Base-by-base conservation (phyloP, 2,113 vertebrate genomes). In the Alligator sinensis region DNA sequence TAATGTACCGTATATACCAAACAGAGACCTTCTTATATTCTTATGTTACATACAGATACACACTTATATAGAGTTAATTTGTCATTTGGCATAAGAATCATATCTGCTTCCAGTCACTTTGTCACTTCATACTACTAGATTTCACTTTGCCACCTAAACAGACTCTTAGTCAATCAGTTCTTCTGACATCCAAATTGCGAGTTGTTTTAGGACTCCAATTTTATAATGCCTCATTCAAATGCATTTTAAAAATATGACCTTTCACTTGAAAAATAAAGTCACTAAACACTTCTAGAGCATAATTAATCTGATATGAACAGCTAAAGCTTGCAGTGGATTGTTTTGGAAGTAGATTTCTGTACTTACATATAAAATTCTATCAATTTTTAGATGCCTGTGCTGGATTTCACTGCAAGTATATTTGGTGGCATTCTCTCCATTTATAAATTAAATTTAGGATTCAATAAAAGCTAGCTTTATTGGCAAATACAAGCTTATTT, bases 401-500 rank as follows among this genome's bases (percentile, higher is more conserved):
- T 78, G 15, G 30, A 68, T 57, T 86, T 74, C 60, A 66, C 1
- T 62, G 16, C 27, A 66, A 25, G 89, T 3, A 72, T 11, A 13
- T 55, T 4, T 0, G 0, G 1, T 25, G 16, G 5, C 75, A 64
- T 4, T 59, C 38, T 61, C 70, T 47, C 70, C 4, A 5, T 17
- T 84, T 88, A 82, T 27, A 91, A 72, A 66, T 1, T 80, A 21
- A 30, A 19, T 82, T 91, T 58, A 81, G 8, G 22, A 47, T 74
- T 74, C 12, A 47, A 47, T 59, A 81, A 54, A 24, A 17, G 6
- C 2, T 88, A 6, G 30, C 18, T 84, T 89, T 59, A 80, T 24
- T 64, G 25, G 59, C 3, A 82, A 7, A 63, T 4, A 70, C 1
- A 4, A 30, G 18, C 84, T 91, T 66, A 38, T 89, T 38, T 61